phyloP scores from a whole-genome alignment of 2,888 invertebrate genomes.

The Heliconius charithonia region DNA sequence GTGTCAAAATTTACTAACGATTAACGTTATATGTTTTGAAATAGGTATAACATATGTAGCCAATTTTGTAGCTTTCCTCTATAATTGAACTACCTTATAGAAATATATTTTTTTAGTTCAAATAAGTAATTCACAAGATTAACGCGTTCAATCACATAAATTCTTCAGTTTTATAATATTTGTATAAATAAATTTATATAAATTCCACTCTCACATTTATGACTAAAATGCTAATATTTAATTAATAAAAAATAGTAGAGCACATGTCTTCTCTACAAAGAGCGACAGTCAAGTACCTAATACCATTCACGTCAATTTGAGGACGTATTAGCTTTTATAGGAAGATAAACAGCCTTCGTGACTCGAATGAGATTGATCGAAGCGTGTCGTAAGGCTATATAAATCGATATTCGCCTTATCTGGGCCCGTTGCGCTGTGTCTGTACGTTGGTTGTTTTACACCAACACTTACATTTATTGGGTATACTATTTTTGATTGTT shows the following conservation, averaged over 20 bases:
- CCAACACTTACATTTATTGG: slow-evolving; percentile 36
- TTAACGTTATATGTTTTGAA: too few species aligned
- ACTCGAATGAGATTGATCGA: slow-evolving; percentile 52
- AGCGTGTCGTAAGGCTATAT: slow-evolving; percentile 48
- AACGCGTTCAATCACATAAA: neutral
- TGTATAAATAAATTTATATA: too few species aligned
- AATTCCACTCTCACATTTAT: neutral
- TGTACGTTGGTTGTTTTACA: slow-evolving; percentile 5
- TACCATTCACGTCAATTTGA: slow-evolving; percentile 49
- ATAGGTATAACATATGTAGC: too few species aligned
- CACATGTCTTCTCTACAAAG: slow-evolving; percentile 31
- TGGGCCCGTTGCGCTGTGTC: slow-evolving; percentile 37
- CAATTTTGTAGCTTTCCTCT: too few species aligned
- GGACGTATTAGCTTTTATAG: slow-evolving; percentile 50
- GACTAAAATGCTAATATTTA: slow-evolving; percentile 11
- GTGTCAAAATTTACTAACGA: too few species aligned
- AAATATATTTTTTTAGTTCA: too few species aligned
- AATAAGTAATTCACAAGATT: neutral
- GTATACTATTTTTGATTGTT: slow-evolving; percentile 25
- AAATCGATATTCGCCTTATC: slow-evolving; percentile 53
- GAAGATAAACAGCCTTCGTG: slow-evolving; percentile 51
- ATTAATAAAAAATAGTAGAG: slow-evolving; percentile 27
- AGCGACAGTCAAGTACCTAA: slow-evolving; percentile 31
- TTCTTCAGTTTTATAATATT: too few species aligned
- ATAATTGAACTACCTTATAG: too few species aligned